A percentile compares a stretch with the other conserved stretches of the same genome.
These are phyloP conservation scores for Catonia carolina DNA, from an alignment of 2,888 invertebrate species.

Conservation along the genomic window DNA sequence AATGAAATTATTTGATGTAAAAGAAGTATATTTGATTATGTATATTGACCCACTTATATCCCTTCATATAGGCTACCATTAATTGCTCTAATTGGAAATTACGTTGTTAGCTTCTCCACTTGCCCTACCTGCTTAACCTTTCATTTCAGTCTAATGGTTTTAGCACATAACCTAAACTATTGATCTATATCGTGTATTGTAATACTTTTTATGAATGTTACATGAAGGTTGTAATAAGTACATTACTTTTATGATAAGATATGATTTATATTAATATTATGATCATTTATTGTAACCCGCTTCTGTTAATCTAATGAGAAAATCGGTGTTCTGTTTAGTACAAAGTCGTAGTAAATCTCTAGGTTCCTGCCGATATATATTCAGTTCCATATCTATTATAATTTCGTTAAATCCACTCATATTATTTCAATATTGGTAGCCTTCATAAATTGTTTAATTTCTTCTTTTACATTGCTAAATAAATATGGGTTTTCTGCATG, in stretches of 20 bases:
- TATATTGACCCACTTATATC: neutral
- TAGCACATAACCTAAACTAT: slow-evolving; percentile 11
- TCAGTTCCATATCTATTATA: too few species aligned
- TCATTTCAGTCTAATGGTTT: neutral
- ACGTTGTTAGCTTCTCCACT: neutral
- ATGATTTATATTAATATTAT: neutral
- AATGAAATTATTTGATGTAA: neutral
- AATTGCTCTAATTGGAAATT: neutral
- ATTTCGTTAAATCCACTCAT: too few species aligned
- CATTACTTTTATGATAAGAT: neutral
- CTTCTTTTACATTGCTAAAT: too few species aligned
- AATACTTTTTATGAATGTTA: neutral
- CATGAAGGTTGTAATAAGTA: neutral
- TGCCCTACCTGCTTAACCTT: slow-evolving; percentile 3
- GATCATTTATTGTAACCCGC: too few species aligned
- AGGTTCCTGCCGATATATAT: too few species aligned
- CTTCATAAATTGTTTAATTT: too few species aligned
- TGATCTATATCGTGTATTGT: slow-evolving; percentile 2
- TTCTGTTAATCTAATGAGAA: too few species aligned
- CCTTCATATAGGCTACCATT: neutral
- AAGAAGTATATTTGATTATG: neutral
- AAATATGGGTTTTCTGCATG: too few species aligned
- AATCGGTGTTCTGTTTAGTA: too few species aligned
- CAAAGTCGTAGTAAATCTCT: too few species aligned
- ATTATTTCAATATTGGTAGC: too few species aligned